phyloP scores from a whole-genome alignment of 1,140 invertebrate species.

The Schmidtea mediterranea region DNA sequence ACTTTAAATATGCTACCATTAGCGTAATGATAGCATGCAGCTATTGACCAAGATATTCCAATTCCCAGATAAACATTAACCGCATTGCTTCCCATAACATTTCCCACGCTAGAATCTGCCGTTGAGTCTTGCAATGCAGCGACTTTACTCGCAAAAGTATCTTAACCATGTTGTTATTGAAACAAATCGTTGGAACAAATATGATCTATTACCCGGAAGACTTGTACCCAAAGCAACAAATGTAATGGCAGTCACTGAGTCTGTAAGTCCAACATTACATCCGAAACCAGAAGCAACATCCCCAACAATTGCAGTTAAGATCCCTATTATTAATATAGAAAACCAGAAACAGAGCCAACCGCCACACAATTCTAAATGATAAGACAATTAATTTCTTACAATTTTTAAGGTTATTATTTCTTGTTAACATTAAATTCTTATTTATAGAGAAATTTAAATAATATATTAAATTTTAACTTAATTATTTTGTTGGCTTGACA shows the following conservation, averaged over 20 bases:
- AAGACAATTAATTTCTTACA: too few relatives aligned
- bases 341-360: conserved; percentile 76
- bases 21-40: conserved; percentile 25
- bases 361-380: conserved; percentile 30
- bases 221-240: conserved; percentile 84
- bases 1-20: conserved; percentile 27
- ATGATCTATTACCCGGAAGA: conserved; percentile 56
- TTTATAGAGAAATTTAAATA: too few relatives aligned
- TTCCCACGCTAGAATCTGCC: conserved; percentile 90
- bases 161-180: too few relatives aligned
- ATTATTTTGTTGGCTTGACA: too few relatives aligned
- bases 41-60: conserved; percentile 30
- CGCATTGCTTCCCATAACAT: conserved; percentile 92
- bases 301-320: conserved; percentile 76
- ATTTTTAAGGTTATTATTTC: too few relatives aligned
- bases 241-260: conserved; percentile 75
- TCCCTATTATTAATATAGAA: conserved; percentile 67
- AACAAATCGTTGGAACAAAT: too few relatives aligned
- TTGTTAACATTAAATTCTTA: too few relatives aligned
- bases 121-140: conserved; percentile 85
- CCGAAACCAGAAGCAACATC: conserved; percentile 85
- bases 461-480: too few relatives aligned
- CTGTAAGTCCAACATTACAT: conserved; percentile 77
- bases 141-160: conserved; percentile 93
- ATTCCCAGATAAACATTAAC: conserved; percentile 59